These are phyloP conservation scores for Toxotes chatareus DNA, from an alignment of 2,113 vertebrate genomes.

Conservation along the genomic window DNA sequence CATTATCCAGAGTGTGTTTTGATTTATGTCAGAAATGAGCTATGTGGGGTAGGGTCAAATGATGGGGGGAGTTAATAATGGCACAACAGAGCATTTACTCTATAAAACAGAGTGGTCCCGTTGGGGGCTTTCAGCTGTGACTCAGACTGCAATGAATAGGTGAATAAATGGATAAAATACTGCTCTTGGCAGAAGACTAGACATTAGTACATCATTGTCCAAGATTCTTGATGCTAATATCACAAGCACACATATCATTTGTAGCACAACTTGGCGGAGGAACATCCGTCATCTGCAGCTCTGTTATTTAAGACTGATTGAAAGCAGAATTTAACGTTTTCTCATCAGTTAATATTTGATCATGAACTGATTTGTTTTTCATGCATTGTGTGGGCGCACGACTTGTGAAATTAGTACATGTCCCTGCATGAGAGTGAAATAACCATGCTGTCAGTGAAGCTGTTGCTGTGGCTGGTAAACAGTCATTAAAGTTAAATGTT, in stretches of 20 bases:
- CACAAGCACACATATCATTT: slow-evolving; percentile 1
- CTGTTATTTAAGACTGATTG: slow-evolving; percentile 8
- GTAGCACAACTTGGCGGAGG: neutral
- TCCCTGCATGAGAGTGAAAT: slow-evolving; percentile 41
- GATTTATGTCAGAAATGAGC: slow-evolving; percentile 55
- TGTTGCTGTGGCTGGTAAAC: slow-evolving; percentile 58
- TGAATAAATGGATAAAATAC: slow-evolving; percentile 45
- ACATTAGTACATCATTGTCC: slow-evolving; percentile 20
- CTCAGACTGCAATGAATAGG: slow-evolving; percentile 29
- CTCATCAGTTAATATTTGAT: slow-evolving; percentile 30
- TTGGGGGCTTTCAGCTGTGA: slow-evolving; percentile 49
- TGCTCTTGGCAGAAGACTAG: slow-evolving; percentile 16
- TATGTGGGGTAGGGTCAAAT: slow-evolving; percentile 14
- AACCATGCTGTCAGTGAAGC: slow-evolving; percentile 37
- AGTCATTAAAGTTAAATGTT: slow-evolving; percentile 74
- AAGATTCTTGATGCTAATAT: slow-evolving; percentile 10
- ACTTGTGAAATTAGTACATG: slow-evolving; percentile 37
- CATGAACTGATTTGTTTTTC: neutral
- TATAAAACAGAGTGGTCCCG: slow-evolving; percentile 47
- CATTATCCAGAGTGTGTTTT: slow-evolving; percentile 49
- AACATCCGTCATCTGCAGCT: neutral
- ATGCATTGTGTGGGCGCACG: neutral
- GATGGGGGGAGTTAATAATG: slow-evolving; percentile 41
- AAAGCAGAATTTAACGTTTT: neutral
- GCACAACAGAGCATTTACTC: slow-evolving; percentile 31